Base-by-base conservation (phyloP, 2,113 vertebrate species). In the Ahaetulla prasina region DNA sequence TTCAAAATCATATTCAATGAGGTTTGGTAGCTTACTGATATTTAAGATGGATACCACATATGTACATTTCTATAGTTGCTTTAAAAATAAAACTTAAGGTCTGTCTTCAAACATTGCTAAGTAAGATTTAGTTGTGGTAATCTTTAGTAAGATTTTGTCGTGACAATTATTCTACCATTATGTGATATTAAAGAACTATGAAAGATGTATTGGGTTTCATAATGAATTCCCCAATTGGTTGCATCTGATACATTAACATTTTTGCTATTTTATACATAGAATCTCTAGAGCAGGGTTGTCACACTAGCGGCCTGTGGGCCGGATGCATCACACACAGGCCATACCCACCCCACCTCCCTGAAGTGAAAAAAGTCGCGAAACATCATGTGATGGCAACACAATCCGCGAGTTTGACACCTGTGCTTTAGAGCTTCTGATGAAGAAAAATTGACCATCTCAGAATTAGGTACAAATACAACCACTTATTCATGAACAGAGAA, bases 131-230 rank as follows among this genome's bases (percentile, higher is more conserved):
- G n/a, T 92, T 95, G 50, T 96, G 92, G 93, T 94, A 95, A 95
- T 96, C 96, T 95, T 94, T 94, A 95, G n/a, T n/a, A n/a, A n/a
- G n/a, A n/a, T n/a, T n/a, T n/a, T n/a, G n/a, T n/a, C 96, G 93
- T 94, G 93, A 93, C 94, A 97, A 96, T 95, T 97, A 95, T 95
- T 96, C 84, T 68, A 94, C 95, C 92, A 94, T 94, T 94, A 91
- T 91, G 96, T 90, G 89, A 87, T 91, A 89, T 92, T 86, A 89
- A 94, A 95, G 87, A 91, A 47, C 94, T 94, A 4, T 96, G 87
- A 95, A 94, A 91, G 80, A 25, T 92, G 89, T 94, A 93, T 95
- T 94, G 86, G 92, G 86, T 94, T 94, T 96, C 80, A 39, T 92
- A 27, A 50, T 89, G 94, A 49, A 22, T 52, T 94, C 91, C 20